Evolutionary conservation across 1,140 invertebrate genomes (phyloP), one percentile per base, ranked within the genome.

Genomic region (Drosophila malerkotliana): DNA sequence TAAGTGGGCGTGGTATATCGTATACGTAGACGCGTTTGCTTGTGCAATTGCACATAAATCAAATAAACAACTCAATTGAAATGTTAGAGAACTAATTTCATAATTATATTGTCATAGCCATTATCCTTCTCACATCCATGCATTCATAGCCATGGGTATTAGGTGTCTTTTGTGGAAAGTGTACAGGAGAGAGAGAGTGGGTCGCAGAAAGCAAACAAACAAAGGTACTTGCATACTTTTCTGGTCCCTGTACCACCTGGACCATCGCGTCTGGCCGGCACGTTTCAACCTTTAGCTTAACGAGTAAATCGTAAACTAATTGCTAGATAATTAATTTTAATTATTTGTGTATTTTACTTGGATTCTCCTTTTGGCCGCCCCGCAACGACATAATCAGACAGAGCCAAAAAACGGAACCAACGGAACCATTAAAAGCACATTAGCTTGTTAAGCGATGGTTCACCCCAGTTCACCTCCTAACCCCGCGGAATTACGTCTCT

Each of bases 221-320:
- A 73, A 73, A 72, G 47, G 52, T 48, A 28, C 60, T 14, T 59
- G 69, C 60, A 69, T 74, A 81, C 60, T 80, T 79, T 63, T 73
- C 49, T 52, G 59, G 39, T 55, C 59, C 37, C 34, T 32, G 28
- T 14, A 37, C 18, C 9, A 24, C 34, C 7, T 30, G 12, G 18
- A 18, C 14, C 34, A 30, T 39, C 28, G 26, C 32, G 39, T 58
- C 48, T 9, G 12, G 55, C 45, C 14, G 14, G 48, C 68, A 77
- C 44, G 69, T 66, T 67, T 59, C 56, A 71, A 59, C 72, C 62
- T 75, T 75, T 51, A 60, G 68, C 82, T 53, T 88, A 88, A 87
- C 83, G 83, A 89, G 83, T 87, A 88, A 87, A 87, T 88, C 83
- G 83, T 88, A 83, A 87, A 87, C 83, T 87, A 87, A 87, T 87